Evolutionary conservation across 2,797 vertebrate species (phyloP).

Genomic region (Chiroxiphia lanceolata): DNA sequence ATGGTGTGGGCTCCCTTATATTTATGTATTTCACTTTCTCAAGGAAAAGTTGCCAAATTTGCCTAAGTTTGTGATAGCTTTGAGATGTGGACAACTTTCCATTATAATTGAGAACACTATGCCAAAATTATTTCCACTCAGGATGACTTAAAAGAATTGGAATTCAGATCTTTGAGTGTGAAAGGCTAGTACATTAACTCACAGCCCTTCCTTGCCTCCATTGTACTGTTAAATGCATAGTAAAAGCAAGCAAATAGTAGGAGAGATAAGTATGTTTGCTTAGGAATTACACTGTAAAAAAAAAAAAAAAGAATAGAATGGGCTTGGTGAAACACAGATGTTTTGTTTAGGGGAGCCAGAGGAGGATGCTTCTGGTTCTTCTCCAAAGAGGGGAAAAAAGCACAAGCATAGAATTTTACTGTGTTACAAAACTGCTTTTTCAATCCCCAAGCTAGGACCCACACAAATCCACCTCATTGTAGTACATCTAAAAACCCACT

Average conservation of each 20-base stretch:
- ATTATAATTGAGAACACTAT: conserved; percentile 26
- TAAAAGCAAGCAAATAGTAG: conserved; percentile 42
- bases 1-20: not conserved
- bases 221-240: conserved; percentile 30
- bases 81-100: conserved; percentile 45
- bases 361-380: conserved; percentile 20
- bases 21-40: not conserved
- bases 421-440: conserved; percentile 1
- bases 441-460: not conserved
- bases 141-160: conserved; percentile 58
- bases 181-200: conserved; percentile 41
- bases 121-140: conserved; percentile 55
- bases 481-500: not conserved
- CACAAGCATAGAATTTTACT: not conserved
- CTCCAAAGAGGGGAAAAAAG: conserved; percentile 3
- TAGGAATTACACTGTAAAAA: conserved; percentile 9
- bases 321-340: conserved; percentile 25
- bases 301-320: not conserved
- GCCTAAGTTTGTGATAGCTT: conserved; percentile 34
- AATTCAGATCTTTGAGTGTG: conserved; percentile 54
- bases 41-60: conserved; percentile 16
- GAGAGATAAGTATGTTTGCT: conserved; percentile 37
- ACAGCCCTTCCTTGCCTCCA: conserved; percentile 24
- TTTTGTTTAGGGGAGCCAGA: conserved; percentile 19
- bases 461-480: not conserved